These are phyloP conservation scores for Malurus cyaneus DNA, from an alignment of 2,113 vertebrate species.

Conservation along the genomic window DNA sequence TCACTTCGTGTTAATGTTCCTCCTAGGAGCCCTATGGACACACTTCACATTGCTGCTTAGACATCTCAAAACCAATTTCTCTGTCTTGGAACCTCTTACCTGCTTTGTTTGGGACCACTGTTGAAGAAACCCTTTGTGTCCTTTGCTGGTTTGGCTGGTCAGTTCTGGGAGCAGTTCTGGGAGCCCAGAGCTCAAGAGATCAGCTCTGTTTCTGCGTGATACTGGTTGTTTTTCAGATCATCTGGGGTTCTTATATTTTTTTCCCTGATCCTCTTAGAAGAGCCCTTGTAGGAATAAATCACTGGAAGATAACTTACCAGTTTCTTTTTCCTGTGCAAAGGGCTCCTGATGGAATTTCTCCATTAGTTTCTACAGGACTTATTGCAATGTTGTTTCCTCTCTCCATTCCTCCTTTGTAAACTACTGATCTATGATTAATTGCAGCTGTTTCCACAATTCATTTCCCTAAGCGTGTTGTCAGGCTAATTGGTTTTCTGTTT, in stretches of 20 bases:
- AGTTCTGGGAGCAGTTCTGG: background rate
- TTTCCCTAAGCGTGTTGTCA: slow-evolving; percentile 55
- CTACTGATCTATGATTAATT: slow-evolving; percentile 46
- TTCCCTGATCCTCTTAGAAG: background rate
- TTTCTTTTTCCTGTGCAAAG: background rate
- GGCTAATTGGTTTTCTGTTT: slow-evolving; percentile 61
- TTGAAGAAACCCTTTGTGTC: background rate
- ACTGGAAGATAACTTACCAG: background rate
- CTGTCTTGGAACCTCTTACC: background rate
- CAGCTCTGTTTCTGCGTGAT: background rate
- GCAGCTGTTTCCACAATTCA: slow-evolving; percentile 8
- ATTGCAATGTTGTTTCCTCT: slow-evolving; percentile 29
- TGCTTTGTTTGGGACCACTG: background rate
- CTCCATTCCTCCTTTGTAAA: slow-evolving; percentile 3
- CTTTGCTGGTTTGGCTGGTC: background rate
- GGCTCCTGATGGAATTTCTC: background rate
- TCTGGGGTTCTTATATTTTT: background rate
- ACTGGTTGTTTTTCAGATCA: background rate
- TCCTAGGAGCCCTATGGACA: background rate
- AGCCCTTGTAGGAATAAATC: background rate
- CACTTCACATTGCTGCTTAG: background rate
- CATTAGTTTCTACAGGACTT: background rate
- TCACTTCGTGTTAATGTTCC: background rate
- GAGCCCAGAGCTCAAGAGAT: background rate
- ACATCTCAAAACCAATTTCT: rapidly evolving